These are phyloP conservation scores for Microcebus lehilahytsara DNA, from an alignment of 2,113 vertebrate genomes.

Conservation along the genomic window DNA sequence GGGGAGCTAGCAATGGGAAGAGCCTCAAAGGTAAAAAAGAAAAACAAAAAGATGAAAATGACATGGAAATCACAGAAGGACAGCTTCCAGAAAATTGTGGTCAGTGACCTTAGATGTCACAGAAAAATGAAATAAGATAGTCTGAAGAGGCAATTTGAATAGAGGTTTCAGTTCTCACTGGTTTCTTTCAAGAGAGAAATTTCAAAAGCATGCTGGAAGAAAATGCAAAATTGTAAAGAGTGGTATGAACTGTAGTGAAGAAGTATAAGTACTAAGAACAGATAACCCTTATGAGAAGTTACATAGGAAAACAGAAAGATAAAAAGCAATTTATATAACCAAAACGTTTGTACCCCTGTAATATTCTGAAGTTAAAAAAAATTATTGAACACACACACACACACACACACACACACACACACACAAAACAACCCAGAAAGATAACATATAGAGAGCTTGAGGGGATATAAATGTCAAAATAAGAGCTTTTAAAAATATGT, in stretches of 20 bases:
- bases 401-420: too few relatives aligned
- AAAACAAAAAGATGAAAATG: neutral
- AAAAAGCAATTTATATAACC: neutral
- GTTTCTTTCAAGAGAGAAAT: constrained; percentile 15
- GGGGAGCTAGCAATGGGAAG: neutral
- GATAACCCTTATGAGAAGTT: neutral
- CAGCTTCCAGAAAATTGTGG: neutral
- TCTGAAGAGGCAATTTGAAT: neutral
- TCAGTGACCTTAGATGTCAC: neutral
- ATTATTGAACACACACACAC: too few relatives aligned
- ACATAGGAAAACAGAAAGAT: neutral
- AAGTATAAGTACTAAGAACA: neutral
- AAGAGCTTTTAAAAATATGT: neutral
- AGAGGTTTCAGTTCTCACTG: neutral
- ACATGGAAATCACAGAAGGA: constrained; percentile 4
- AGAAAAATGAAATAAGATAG: neutral
- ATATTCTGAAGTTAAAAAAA: too few relatives aligned
- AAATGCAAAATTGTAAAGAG: neutral
- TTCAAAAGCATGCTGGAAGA: neutral
- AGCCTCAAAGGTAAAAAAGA: neutral
- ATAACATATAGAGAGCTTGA: neutral
- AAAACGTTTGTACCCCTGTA: too few relatives aligned
- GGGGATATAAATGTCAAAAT: neutral
- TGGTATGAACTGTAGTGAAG: neutral
- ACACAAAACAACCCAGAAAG: neutral